Conservation (phyloP, 1,140 invertebrate genomes). For the Euglossa dilemma region DNA sequence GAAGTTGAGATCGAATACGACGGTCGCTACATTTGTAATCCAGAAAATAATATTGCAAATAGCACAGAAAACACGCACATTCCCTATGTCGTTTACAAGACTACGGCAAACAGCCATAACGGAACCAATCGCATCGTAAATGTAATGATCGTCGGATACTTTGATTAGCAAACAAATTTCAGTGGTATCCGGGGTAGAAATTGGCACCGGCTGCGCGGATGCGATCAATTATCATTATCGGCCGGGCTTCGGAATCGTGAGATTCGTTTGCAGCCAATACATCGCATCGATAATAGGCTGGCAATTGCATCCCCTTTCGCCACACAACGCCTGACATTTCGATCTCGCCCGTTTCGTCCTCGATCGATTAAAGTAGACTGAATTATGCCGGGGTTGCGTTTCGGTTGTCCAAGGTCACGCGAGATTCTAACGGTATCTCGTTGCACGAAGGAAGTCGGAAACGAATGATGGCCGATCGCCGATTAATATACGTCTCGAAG, state of each 20-base stretch:
- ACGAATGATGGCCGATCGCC: no score
- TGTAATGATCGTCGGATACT: background rate
- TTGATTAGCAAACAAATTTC: background rate
- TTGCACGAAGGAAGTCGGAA: no score
- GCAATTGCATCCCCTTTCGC: conserved; percentile 28
- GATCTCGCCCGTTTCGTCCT: no score
- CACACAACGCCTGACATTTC: conserved; percentile 9
- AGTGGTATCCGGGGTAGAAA: background rate
- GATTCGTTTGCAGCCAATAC: conserved; percentile 12
- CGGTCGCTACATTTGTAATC: no score
- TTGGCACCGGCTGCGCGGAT: background rate
- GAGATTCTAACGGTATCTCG: no score
- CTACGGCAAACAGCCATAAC: no score
- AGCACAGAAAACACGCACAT: no score
- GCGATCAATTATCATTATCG: conserved; percentile 30
- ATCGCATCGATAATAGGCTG: conserved; percentile 38
- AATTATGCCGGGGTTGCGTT: background rate
- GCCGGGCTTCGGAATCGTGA: background rate
- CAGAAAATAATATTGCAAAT: no score
- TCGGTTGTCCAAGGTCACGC: background rate
- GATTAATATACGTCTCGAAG: no score
- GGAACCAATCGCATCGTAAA: background rate
- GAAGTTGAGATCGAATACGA: no score
- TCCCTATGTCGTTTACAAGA: no score
- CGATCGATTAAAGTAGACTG: background rate